Evolutionary conservation across 2,888 invertebrate species (phyloP).

Genomic region (Crioceris asparagi): DNA sequence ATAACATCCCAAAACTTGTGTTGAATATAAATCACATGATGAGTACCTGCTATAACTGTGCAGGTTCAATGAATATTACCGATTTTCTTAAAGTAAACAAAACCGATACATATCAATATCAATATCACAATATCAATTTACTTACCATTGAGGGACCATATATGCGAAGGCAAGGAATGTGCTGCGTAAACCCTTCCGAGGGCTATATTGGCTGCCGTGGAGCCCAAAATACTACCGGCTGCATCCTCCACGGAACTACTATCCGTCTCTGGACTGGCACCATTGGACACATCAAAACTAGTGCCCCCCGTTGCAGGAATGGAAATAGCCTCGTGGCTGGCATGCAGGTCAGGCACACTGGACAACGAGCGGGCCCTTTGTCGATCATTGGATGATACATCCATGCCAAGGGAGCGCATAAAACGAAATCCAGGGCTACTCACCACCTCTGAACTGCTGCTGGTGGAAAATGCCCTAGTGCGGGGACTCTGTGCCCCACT

Average conservation of each 20-base stretch:
- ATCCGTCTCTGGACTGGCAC: conserved; percentile 56
- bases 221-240: conserved; percentile 35
- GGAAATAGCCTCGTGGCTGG: conserved; percentile 26
- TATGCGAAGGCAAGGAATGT: conserved; percentile 82
- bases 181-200: conserved; percentile 75
- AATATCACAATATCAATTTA: no score
- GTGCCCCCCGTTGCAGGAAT: conserved; percentile 50
- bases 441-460: conserved; percentile 38
- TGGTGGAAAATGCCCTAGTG: conserved; percentile 64
- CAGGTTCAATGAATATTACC: no score
- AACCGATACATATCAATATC: no score
- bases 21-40: no score
- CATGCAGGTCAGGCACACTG: conserved; percentile 66
- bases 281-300: conserved; percentile 53
- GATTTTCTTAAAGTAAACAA: no score
- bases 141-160: conserved; percentile 86
- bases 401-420: conserved; percentile 45
- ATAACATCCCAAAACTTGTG: no score
- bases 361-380: conserved; percentile 69
- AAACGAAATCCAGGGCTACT: conserved; percentile 27
- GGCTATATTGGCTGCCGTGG: conserved; percentile 43
- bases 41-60: no score
- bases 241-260: conserved; percentile 60
- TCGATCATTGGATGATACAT: conserved; percentile 64
- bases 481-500: conserved; percentile 64